Conservation (phyloP, 2,797 vertebrate genomes). For the Gadopsis marmoratus region DNA sequence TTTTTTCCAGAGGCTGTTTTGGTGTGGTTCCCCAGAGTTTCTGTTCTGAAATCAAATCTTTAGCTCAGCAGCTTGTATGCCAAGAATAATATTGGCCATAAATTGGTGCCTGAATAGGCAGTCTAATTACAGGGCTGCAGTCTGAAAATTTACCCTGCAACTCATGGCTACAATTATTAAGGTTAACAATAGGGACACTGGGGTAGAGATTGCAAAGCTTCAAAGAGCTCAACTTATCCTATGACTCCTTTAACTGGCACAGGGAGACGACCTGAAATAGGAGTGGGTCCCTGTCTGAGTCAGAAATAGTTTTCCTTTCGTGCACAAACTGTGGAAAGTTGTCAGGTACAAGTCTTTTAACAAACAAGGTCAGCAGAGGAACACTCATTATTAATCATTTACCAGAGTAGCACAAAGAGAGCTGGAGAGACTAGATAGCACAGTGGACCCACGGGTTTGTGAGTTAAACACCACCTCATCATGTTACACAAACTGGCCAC, state of each 20-base stretch:
- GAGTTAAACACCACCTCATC: conserved; percentile 64
- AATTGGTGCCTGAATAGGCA: conserved; percentile 76
- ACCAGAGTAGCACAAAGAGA: conserved; percentile 76
- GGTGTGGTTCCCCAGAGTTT: conserved; percentile 76
- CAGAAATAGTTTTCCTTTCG: conserved; percentile 61
- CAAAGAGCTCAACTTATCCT: conserved; percentile 56
- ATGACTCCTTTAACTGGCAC: conserved; percentile 38
- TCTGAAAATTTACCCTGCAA: conserved; percentile 64
- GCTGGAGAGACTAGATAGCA: conserved; percentile 72
- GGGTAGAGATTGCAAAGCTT: conserved; percentile 49
- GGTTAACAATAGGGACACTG: conserved; percentile 74
- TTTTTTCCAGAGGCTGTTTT: conserved; percentile 79
- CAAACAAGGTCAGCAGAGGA: conserved; percentile 84
- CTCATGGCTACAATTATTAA: conserved; percentile 77
- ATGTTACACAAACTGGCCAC: conserved; percentile 63
- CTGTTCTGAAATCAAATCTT: conserved; percentile 76
- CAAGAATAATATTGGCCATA: conserved; percentile 79
- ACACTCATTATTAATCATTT: conserved; percentile 85
- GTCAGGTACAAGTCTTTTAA: conserved; percentile 86
- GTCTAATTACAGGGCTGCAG: conserved; percentile 77
- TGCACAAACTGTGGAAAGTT: conserved; percentile 68
- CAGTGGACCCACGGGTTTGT: conserved; percentile 61
- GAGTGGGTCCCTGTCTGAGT: conserved; percentile 43
- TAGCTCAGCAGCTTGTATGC: conserved; percentile 74
- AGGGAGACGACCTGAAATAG: conserved; percentile 40